A percentile compares a stretch with the other conserved stretches of the same genome.
Conservation (phyloP, 2,888 invertebrate genomes). For the Cantharis flavilabris region DNA sequence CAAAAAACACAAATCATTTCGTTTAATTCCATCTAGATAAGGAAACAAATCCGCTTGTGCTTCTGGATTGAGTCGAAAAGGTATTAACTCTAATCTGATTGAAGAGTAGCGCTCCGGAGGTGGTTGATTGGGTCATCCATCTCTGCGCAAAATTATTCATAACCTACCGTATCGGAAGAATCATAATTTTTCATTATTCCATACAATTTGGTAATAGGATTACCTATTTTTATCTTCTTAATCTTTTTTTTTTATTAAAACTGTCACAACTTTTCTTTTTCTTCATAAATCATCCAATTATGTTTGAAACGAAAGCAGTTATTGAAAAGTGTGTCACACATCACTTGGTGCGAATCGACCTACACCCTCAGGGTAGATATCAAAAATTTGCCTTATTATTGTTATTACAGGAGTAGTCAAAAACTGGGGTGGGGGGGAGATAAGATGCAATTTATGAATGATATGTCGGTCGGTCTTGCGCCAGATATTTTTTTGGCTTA, state of each 20-base stretch:
- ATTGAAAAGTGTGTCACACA: conserved; percentile 22
- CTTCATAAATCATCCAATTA: conserved; percentile 24
- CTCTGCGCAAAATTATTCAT: conserved; percentile 52
- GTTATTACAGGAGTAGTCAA: not conserved
- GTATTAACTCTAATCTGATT: conserved; percentile 50
- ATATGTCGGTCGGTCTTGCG: conserved; percentile 14
- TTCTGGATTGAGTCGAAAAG: conserved; percentile 42
- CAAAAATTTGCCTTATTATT: conserved; percentile 11
- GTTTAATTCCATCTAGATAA: conserved; percentile 34
- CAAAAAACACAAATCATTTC: conserved; percentile 35
- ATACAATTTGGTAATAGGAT: not conserved
- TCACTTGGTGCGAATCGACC: conserved; percentile 17
- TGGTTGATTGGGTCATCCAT: conserved; percentile 50
- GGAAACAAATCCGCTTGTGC: conserved; percentile 35
- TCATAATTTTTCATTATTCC: conserved; percentile 8
- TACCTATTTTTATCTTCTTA: not conserved
- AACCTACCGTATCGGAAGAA: conserved; percentile 31
- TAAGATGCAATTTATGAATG: conserved; percentile 22
- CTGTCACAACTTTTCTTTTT: conserved; percentile 6
- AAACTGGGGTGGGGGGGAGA: not conserved
- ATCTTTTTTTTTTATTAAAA: not conserved
- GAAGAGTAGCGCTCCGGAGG: conserved; percentile 42
- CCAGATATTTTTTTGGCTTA: conserved; percentile 16
- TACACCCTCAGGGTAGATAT: conserved; percentile 9
- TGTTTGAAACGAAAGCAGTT: conserved; percentile 18